These are phyloP conservation scores for Cheiracanthium punctorium DNA, from an alignment of 2,888 invertebrate genomes.

Conservation along the genomic window DNA sequence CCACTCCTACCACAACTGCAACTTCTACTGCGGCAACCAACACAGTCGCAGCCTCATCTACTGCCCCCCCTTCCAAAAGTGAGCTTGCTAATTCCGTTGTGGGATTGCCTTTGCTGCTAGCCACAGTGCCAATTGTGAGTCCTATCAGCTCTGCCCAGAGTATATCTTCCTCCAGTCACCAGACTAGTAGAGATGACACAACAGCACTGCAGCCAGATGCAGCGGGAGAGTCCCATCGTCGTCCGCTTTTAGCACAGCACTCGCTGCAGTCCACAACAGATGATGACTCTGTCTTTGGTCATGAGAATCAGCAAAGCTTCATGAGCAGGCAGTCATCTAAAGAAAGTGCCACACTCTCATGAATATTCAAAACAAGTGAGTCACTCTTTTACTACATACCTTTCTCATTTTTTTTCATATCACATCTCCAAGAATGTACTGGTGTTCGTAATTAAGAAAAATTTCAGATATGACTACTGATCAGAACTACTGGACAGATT, in stretches of 20 bases:
- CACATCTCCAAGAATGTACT: no score
- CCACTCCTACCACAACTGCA: slow-evolving; percentile 34
- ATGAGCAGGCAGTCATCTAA: slow-evolving; percentile 64
- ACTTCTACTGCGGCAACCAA: background rate
- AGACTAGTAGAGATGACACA: slow-evolving; percentile 30
- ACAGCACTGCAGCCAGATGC: slow-evolving; percentile 63
- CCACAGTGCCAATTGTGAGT: slow-evolving; percentile 67
- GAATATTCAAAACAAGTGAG: background rate
- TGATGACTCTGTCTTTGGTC: slow-evolving; percentile 51
- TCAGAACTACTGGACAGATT: no score
- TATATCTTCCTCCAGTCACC: slow-evolving; percentile 13
- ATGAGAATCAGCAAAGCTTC: slow-evolving; percentile 34
- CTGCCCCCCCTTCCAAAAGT: slow-evolving; percentile 57
- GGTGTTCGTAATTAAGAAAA: no score
- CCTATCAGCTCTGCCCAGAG: slow-evolving; percentile 42
- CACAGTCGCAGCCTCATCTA: slow-evolving; percentile 9
- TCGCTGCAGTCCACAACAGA: slow-evolving; percentile 56
- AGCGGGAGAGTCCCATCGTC: slow-evolving; percentile 47
- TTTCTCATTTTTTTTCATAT: no score
- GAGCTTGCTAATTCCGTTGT: slow-evolving; percentile 68
- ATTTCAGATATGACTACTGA: no score
- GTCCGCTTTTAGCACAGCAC: slow-evolving; percentile 41
- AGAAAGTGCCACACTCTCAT: slow-evolving; percentile 57
- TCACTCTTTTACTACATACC: no score
- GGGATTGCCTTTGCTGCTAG: slow-evolving; percentile 65